phyloP scores from a whole-genome alignment of 1,140 invertebrate species.

The Prorops nasuta region DNA sequence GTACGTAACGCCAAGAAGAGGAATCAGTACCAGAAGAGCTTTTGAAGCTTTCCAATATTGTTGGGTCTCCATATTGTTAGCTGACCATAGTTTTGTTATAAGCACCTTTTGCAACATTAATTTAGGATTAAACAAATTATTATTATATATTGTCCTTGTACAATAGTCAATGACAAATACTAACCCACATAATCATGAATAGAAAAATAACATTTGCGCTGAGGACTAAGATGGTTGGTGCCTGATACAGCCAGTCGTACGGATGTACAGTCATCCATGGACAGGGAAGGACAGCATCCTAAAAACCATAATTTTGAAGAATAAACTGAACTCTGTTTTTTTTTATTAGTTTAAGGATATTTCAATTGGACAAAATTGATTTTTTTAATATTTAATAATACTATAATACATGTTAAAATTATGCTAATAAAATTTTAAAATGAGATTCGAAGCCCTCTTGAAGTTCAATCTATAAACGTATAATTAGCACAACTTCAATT shows the following conservation, averaged over 20 bases:
- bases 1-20: constrained; percentile 85
- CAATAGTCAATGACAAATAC: too few relatives aligned
- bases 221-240: constrained; percentile 70
- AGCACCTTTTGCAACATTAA: too few relatives aligned
- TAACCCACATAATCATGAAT: constrained; percentile 89
- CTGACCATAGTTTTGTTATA: constrained; percentile 86
- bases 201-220: constrained; percentile 85
- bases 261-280: constrained; percentile 71
- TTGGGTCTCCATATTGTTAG: constrained; percentile 81
- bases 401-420: too few relatives aligned
- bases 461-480: too few relatives aligned
- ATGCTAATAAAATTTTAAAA: too few relatives aligned
- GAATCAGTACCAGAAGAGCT: constrained; percentile 82
- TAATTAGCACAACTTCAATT: too few relatives aligned
- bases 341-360: too few relatives aligned
- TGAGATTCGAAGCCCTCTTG: too few relatives aligned
- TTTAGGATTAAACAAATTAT: not conserved
- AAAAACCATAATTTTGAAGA: too few relatives aligned
- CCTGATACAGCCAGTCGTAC: constrained; percentile 80
- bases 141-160: not conserved
- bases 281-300: constrained; percentile 56
- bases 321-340: too few relatives aligned
- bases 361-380: too few relatives aligned
- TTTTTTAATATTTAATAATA: too few relatives aligned
- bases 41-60: constrained; percentile 88